Evolutionary conservation across 2,113 vertebrate genomes (phyloP).

Genomic region (Agelaius phoeniceus): DNA sequence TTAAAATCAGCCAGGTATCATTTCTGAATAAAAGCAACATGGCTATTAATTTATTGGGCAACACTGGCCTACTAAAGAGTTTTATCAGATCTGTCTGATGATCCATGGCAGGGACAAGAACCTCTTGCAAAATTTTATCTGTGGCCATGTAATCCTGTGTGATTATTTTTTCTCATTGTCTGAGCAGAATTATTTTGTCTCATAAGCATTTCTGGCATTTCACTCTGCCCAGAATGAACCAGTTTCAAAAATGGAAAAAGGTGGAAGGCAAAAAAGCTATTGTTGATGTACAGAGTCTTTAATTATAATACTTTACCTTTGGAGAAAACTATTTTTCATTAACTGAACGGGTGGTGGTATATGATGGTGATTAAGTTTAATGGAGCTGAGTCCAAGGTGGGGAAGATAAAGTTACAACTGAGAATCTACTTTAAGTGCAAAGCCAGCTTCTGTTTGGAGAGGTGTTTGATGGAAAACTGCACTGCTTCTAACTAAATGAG

Average conservation of each 20-base stretch:
- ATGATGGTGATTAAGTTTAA: slow-evolving; percentile 68
- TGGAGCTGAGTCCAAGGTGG: slow-evolving; percentile 41
- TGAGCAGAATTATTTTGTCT: slow-evolving; percentile 19
- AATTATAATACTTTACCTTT: slow-evolving; percentile 51
- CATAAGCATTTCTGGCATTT: slow-evolving; percentile 9
- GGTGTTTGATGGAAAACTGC: slow-evolving; percentile 29
- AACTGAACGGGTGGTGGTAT: slow-evolving; percentile 43
- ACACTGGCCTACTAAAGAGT: neutral
- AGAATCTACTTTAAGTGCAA: slow-evolving; percentile 36
- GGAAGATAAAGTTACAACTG: slow-evolving; percentile 64
- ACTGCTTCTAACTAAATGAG: slow-evolving; percentile 52
- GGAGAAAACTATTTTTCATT: slow-evolving; percentile 67
- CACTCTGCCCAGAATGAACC: neutral
- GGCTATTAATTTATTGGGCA: neutral
- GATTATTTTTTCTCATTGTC: slow-evolving; percentile 40
- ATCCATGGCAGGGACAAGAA: slow-evolving; percentile 10
- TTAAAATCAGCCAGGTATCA: neutral
- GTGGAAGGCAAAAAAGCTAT: slow-evolving; percentile 27
- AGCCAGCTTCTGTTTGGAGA: slow-evolving; percentile 50
- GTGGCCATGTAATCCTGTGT: neutral
- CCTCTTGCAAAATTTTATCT: slow-evolving; percentile 43
- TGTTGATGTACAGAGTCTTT: slow-evolving; percentile 22
- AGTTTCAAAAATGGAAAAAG: neutral
- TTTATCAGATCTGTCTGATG: slow-evolving; percentile 36
- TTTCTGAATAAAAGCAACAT: neutral